Base-by-base conservation (phyloP, 2,113 vertebrate species). In the Lagopus leucura region DNA sequence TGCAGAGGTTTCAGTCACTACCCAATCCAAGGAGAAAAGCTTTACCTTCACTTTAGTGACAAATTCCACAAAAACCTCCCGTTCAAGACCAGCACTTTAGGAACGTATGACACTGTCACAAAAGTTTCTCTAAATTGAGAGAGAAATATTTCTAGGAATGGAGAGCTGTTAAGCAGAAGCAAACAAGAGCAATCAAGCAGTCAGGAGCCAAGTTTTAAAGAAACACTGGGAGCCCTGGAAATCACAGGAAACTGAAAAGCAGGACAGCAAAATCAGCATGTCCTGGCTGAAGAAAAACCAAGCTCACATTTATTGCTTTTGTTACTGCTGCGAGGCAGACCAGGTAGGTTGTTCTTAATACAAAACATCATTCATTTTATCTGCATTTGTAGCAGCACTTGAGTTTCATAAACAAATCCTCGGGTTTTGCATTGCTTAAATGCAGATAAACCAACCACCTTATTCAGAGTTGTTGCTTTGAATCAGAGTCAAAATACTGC, bases 401-500 rank as follows among this genome's bases (percentile, higher is more conserved):
- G 27, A 54, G 70, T 60, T 18, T 80, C 79, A 85, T 25, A 82
- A 73, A 87, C n/a, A n/a, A 88, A 72, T 40, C 13, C 16, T 3
- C 38, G 8, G 1, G 1, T 60, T 81, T 43, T 64, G 32, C 52
- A 66, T 75, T 81, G 67, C 67, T 91, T 74, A 91, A 82, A 92
- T 28, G 1, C 93, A 89, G 64, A 85, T 77, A 91, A 90, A 4
- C n/a, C 57, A 92, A 1, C 43, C 72, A 34, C 48, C 42, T 69
- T 66, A 87, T 82, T 73, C 5, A 1, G 63, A 87, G 42, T 2
- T 71, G 83, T 86, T 81, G 20, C 75, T 93, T 85, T 94, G 87
- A 93, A 88, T 71, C 42, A 36, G 38, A 88, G 61, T 86, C 58
- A 90, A 92, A 96, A 72, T 40, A 78, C 45, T 58, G 27, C 20